Conservation (phyloP, 23 tunicate species). For the Oikopleura dioica region DNA sequence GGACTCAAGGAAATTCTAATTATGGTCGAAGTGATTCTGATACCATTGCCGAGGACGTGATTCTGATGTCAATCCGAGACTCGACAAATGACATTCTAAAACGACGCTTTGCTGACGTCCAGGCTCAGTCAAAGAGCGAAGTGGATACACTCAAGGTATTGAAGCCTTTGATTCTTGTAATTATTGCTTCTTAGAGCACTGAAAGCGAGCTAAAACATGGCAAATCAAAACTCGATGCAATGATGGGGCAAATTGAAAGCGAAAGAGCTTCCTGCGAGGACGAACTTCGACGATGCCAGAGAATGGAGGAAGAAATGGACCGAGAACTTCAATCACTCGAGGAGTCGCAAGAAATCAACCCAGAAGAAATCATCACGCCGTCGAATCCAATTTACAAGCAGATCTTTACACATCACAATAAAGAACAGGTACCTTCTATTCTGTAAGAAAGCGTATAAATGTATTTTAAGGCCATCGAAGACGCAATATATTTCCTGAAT, state of each 20-base stretch:
- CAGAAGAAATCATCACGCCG: slow-evolving; percentile 61
- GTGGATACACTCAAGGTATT: neutral
- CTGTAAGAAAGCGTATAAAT: neutral
- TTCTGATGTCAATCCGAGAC: neutral
- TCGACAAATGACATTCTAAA: neutral
- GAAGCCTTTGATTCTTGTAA: no score
- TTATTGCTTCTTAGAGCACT: no score
- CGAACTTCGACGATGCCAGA: slow-evolving; percentile 15
- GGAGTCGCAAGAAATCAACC: slow-evolving; percentile 20
- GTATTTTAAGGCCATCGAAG: slow-evolving; percentile 23
- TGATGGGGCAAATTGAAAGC: no score
- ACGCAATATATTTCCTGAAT: slow-evolving; percentile 59
- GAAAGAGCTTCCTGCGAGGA: no score
- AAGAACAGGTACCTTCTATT: slow-evolving; percentile 34
- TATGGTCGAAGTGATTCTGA: neutral
- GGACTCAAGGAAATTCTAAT: neutral
- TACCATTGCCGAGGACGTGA: neutral
- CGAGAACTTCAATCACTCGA: slow-evolving; percentile 34
- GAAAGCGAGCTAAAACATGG: neutral
- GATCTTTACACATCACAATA: slow-evolving; percentile 38
- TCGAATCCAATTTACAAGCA: slow-evolving; percentile 76
- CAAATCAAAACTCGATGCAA: neutral
- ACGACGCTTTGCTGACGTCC: neutral
- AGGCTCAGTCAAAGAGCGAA: neutral
- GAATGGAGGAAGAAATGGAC: slow-evolving; percentile 30